Evolutionary conservation across 53 echinoderm and acorn worm species (phyloP).

Genomic region (Paracentrotus lividus): DNA sequence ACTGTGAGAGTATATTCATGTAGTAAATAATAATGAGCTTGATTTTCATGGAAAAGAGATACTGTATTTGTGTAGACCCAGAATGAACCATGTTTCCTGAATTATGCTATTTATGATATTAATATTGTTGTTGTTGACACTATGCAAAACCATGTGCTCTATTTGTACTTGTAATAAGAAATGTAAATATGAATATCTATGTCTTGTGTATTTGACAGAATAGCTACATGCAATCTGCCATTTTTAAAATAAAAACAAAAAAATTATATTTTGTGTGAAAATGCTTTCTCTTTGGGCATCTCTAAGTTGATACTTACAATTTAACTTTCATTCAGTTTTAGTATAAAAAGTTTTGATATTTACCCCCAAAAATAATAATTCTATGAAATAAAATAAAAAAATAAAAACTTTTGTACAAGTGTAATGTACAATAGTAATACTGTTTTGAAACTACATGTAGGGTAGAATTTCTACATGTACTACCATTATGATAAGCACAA

Average conservation of each 20-base stretch:
- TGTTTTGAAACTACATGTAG: no score
- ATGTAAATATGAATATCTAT: constrained; percentile 5
- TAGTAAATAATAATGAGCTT: background rate
- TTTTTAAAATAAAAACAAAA: background rate
- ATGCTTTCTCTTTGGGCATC: background rate
- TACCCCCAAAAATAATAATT: no score
- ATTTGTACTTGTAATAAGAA: background rate
- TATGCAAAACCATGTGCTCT: constrained; percentile 32
- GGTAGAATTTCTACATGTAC: no score
- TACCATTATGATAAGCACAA: no score
- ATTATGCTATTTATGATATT: background rate
- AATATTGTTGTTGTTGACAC: background rate
- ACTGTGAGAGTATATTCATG: background rate
- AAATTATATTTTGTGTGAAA: background rate
- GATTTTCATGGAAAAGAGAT: no score
- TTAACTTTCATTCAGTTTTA: no score
- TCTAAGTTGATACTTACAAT: background rate
- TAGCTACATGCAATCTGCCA: background rate
- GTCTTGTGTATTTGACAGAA: background rate
- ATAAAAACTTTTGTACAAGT: no score
- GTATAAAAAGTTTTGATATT: no score
- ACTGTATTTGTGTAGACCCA: no score
- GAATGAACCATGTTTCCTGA: background rate
- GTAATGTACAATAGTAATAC: no score
- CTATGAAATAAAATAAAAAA: no score